Evolutionary conservation across 2,113 vertebrate species (phyloP).

Genomic region (Pithys albifrons): DNA sequence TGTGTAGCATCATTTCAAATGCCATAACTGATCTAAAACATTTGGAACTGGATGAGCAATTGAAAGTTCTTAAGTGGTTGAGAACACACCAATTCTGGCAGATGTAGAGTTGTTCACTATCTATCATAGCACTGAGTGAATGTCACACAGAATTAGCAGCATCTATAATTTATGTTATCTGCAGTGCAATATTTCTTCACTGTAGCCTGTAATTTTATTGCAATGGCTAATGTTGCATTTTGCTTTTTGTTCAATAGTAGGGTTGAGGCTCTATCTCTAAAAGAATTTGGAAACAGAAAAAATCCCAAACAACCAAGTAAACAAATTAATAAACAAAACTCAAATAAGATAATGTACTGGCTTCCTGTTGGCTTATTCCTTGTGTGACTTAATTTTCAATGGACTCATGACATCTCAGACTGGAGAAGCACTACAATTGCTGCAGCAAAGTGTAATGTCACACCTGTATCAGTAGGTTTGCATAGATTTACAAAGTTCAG

Average conservation of each 20-base stretch:
- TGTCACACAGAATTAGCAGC: not conserved
- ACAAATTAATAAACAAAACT: not conserved
- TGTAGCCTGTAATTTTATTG: not conserved
- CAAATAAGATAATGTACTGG: not conserved
- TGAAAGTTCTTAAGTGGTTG: not conserved
- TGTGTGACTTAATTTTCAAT: not conserved
- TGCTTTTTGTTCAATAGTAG: not conserved
- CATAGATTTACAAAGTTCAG: not conserved
- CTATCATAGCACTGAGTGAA: not conserved
- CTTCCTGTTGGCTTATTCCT: not conserved
- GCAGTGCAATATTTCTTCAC: not conserved
- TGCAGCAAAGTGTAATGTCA: not conserved
- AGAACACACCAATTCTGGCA: not conserved
- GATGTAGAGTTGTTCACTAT: not conserved
- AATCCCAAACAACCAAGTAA: accelerated
- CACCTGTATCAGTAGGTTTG: not conserved
- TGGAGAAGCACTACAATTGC: not conserved
- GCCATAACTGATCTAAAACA: not conserved
- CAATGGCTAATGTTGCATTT: not conserved
- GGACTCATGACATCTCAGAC: not conserved
- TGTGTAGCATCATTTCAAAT: not conserved
- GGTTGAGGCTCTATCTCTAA: not conserved
- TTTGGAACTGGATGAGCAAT: not conserved
- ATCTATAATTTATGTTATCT: not conserved
- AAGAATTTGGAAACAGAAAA: not conserved